phyloP scores from a whole-genome alignment of 2,888 invertebrate genomes.

The Harpagoxenus sublaevis region DNA sequence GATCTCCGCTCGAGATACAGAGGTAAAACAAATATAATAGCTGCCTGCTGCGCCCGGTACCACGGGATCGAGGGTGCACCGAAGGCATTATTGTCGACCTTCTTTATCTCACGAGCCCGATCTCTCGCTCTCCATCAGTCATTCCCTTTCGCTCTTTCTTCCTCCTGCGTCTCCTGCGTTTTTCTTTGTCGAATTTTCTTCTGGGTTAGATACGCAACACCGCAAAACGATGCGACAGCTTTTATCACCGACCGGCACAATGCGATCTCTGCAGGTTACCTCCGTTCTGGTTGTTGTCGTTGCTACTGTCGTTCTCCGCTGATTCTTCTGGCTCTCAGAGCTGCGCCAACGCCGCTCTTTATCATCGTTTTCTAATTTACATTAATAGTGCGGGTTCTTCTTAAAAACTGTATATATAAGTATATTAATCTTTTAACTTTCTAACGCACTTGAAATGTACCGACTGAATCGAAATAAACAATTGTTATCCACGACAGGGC shows the following conservation, averaged over 20 bases:
- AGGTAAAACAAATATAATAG: slow-evolving; percentile 79
- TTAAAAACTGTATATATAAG: neutral
- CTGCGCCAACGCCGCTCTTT: neutral
- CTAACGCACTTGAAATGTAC: neutral
- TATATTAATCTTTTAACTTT: neutral
- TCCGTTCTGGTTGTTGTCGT: slow-evolving; percentile 38
- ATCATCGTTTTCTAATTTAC: neutral
- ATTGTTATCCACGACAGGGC: neutral
- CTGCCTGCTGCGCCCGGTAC: slow-evolving; percentile 73
- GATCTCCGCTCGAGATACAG: slow-evolving; percentile 73
- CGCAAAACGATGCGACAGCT: slow-evolving; percentile 79
- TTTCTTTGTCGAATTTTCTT: slow-evolving; percentile 64
- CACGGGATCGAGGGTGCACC: slow-evolving; percentile 74
- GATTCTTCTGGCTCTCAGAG: neutral
- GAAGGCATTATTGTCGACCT: slow-evolving; percentile 81
- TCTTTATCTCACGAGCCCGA: slow-evolving; percentile 81
- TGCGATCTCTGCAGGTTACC: slow-evolving; percentile 59
- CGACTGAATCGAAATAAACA: neutral
- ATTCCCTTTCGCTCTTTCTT: slow-evolving; percentile 70
- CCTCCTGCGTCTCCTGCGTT: slow-evolving; percentile 51
- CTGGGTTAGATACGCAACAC: slow-evolving; percentile 67
- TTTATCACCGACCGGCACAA: slow-evolving; percentile 82
- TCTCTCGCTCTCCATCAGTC: slow-evolving; percentile 72
- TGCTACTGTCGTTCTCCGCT: slow-evolving; percentile 2
- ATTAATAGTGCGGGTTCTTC: neutral